Conservation (phyloP, 2,888 invertebrate species). For the Candidula unifasciata region DNA sequence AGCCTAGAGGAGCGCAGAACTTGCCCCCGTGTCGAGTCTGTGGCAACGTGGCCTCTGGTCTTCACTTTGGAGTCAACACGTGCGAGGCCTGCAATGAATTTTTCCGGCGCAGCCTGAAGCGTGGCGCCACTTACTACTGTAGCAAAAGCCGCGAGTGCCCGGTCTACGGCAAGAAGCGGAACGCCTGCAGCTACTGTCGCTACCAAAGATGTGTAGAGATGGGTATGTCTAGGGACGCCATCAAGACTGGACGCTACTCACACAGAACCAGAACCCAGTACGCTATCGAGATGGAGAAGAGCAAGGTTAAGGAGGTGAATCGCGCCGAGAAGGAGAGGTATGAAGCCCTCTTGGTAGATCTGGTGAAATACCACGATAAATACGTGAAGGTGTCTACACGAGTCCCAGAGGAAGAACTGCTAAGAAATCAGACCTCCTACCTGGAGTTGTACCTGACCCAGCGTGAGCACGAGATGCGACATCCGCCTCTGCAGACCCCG, state of each 20-base stretch:
- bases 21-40: conserved; percentile 47
- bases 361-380: conserved; percentile 41
- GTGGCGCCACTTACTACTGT: conserved; percentile 68
- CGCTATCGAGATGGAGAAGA: conserved; percentile 71
- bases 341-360: conserved; percentile 18
- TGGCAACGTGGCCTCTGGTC: conserved; percentile 43
- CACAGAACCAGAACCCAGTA: conserved; percentile 73
- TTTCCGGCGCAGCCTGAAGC: conserved; percentile 72
- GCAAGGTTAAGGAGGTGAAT: conserved; percentile 45
- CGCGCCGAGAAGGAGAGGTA: conserved; percentile 20
- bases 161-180: conserved; percentile 67
- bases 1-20: conserved; percentile 41
- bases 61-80: conserved; percentile 49
- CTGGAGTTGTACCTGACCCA: conserved; percentile 2
- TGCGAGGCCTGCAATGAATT: conserved; percentile 66
- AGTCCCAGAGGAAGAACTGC: conserved; percentile 26
- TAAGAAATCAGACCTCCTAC: neutral
- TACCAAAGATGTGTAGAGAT: conserved; percentile 71
- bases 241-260: conserved; percentile 76
- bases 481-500: neutral
- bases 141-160: conserved; percentile 59
- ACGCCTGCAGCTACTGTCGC: conserved; percentile 70
- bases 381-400: conserved; percentile 24
- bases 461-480: conserved; percentile 11
- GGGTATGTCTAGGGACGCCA: conserved; percentile 76